Evolutionary conservation across 2,888 invertebrate species (phyloP), one percentile per base, ranked within the genome.

Genomic region (Tetragonisca angustula): DNA sequence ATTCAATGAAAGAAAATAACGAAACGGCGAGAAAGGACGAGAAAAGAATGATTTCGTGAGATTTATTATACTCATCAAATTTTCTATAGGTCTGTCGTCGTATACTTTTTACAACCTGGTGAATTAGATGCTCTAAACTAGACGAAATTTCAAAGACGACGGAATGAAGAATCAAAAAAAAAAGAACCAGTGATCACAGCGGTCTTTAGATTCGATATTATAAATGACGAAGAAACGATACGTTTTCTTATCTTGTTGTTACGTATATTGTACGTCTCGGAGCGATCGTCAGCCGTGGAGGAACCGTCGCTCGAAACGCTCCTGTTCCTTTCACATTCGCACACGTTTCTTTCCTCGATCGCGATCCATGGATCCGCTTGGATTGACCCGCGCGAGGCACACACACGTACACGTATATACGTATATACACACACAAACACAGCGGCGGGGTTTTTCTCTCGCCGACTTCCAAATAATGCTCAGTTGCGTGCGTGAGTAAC

Each of bases 281-380:
- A 70, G 52, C 71, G 43, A 71, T 64, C 72, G 43, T 54, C 21
- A 65, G 49, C 77, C 50, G 15, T 17, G 49, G 50, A 54, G 21
- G 21, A 32, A 24, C 62, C 54, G 54, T 69, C 61, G 61, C 61
- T 69, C 36, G 36, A 52, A 19, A 52, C 61, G 36, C 50, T 69
- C 76, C 27, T 64, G 54, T 64, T 71, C n/a, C 21, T 64, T 71
- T 77, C 54, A 43, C 76, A 59, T 73, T 52, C 50, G 27, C 50
- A 27, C 67, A 67, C 74, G 70, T 67, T 74, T 82, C 81, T 54
- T 82, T 81, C 69, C 69, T 74, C 74, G 81, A 70, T 74, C 81
- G 59, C 43, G 67, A 68, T 68, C 67, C 27, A 74, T 36, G 21
- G 24, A 65, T 64, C 68, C 65, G 50, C 65, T 27, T 36, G 21